Evolutionary conservation across 2,113 vertebrate species (phyloP).

Genomic region (Clarias gariepinus): DNA sequence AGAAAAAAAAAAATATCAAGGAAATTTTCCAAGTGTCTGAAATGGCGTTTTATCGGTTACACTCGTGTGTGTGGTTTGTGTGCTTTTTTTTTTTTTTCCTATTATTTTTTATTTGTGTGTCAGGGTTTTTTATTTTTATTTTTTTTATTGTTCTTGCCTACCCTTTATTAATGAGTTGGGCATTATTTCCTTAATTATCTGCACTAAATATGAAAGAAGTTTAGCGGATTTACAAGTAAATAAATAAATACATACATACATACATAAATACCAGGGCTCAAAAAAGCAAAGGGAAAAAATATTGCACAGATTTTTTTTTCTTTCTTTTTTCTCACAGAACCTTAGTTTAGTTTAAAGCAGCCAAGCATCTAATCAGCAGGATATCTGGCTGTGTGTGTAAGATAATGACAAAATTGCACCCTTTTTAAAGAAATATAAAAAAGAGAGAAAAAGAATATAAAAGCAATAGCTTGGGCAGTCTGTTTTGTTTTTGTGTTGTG

Average conservation of each 20-base stretch:
- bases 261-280: conserved; percentile 87
- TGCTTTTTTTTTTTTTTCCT: conserved; percentile 70
- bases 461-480: conserved; percentile 98
- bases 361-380: conserved; percentile 89
- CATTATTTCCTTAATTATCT: conserved; percentile 98
- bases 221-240: conserved; percentile 68
- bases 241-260: conserved; percentile 61
- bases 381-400: conserved; percentile 82
- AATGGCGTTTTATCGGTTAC: conserved; percentile 85
- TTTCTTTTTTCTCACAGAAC: conserved; percentile 90
- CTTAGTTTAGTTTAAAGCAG: conserved; percentile 77
- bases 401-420: conserved; percentile 92
- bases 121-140: conserved; percentile 72
- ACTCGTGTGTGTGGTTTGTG: conserved; percentile 82
- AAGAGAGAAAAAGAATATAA: conserved; percentile 81
- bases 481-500: conserved; percentile 85
- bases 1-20: conserved; percentile 77
- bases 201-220: conserved; percentile 85
- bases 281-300: conserved; percentile 86
- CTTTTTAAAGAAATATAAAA: conserved; percentile 81
- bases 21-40: conserved; percentile 83
- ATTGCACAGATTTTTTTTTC: conserved; percentile 92
- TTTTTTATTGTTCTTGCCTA: conserved; percentile 69
- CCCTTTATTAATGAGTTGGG: conserved; percentile 93
- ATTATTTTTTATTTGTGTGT: conserved; percentile 76